Conservation (phyloP, 2,888 invertebrate genomes). For the Timema podura region DNA sequence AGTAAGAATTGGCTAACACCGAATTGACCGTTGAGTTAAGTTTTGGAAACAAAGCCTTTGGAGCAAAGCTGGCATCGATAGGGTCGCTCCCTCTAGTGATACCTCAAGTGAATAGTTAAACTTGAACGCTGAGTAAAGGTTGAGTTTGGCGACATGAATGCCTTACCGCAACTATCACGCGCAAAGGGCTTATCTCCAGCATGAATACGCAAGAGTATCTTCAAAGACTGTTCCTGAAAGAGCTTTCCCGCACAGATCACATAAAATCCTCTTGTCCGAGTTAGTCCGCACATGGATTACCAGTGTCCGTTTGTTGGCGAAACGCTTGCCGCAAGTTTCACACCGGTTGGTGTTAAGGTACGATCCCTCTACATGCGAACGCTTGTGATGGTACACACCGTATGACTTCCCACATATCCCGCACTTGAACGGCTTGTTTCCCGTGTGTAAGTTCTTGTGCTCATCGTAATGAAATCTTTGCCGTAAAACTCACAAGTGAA, state of each 20-base stretch:
- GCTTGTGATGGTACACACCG: constrained; percentile 23
- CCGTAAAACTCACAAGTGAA: constrained; percentile 39
- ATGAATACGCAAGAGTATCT: constrained; percentile 18
- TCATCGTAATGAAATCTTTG: constrained; percentile 38
- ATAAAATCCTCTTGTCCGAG: constrained; percentile 16
- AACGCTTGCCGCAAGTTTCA: constrained; percentile 26
- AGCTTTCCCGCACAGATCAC: constrained; percentile 35
- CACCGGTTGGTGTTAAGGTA: constrained; percentile 27
- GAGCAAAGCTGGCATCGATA: constrained; percentile 49
- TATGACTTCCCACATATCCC: constrained; percentile 22
- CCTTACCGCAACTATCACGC: constrained; percentile 44
- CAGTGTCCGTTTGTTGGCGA: constrained; percentile 35
- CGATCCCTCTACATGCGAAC: constrained; percentile 20
- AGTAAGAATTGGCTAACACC: too few relatives aligned
- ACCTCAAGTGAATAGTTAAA: too few relatives aligned
- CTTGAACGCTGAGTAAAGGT: too few relatives aligned
- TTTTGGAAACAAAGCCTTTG: constrained; percentile 59
- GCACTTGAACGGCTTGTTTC: constrained; percentile 25
- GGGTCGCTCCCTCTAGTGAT: constrained; percentile 45
- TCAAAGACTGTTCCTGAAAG: constrained; percentile 36
- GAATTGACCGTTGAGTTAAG: constrained; percentile 59
- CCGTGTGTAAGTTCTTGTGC: constrained; percentile 39
- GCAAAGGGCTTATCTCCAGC: constrained; percentile 21
- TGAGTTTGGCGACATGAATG: constrained; percentile 37
- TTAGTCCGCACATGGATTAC: constrained; percentile 19